A percentile compares a stretch with the other conserved stretches of the same genome.
Conservation (phyloP, 2,888 invertebrate species). For the Lasioglossum zephyrum region DNA sequence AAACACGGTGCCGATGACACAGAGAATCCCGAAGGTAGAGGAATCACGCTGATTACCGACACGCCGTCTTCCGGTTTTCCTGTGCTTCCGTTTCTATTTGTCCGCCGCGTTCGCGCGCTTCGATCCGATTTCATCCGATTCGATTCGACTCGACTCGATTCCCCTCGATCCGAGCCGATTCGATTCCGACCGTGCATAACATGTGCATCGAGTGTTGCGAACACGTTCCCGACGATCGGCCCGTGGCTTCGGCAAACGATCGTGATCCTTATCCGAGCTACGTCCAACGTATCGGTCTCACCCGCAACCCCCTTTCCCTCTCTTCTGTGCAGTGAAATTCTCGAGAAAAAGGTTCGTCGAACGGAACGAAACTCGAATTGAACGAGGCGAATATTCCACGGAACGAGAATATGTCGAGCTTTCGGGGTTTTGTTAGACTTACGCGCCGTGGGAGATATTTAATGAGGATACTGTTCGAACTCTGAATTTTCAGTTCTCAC, state of each 20-base stretch:
- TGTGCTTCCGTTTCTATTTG: background rate
- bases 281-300: background rate
- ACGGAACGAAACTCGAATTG: background rate
- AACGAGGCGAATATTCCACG: background rate
- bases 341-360: background rate
- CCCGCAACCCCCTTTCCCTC: background rate
- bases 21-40: slow-evolving; percentile 31
- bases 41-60: slow-evolving; percentile 23
- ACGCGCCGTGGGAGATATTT: background rate
- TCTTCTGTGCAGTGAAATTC: background rate
- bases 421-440: background rate
- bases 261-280: background rate
- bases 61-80: background rate
- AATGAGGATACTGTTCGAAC: background rate
- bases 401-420: background rate
- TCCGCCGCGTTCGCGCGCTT: background rate
- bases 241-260: background rate
- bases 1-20: slow-evolving; percentile 32
- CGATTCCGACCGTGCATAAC: background rate
- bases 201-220: slow-evolving; percentile 1
- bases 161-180: background rate
- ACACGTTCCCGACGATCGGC: background rate
- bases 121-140: background rate
- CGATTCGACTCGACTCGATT: background rate
- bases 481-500: background rate